Evolutionary conservation across 2,888 invertebrate species (phyloP).

Genomic region (Noctua janthina): DNA sequence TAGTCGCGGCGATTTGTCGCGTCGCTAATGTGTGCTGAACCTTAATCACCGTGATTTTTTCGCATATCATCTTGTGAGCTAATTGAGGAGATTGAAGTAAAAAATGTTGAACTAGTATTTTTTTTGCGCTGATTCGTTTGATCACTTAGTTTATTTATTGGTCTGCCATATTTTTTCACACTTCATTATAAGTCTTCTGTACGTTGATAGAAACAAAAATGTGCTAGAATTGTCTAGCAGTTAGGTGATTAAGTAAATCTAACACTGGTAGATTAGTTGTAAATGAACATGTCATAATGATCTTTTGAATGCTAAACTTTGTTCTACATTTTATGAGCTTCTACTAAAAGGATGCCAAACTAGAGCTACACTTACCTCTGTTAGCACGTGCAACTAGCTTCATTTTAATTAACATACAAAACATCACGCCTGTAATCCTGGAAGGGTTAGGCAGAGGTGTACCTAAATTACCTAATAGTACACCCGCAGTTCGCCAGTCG

Average conservation of each 20-base stretch:
- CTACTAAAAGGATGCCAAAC: background rate
- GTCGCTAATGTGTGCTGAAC: constrained; percentile 64
- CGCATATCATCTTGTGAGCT: constrained; percentile 55
- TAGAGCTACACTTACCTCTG: background rate
- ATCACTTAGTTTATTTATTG: constrained; percentile 13
- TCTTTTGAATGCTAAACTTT: background rate
- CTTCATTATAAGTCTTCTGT: background rate
- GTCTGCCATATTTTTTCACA: background rate
- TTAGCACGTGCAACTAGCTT: background rate
- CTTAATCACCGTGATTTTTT: constrained; percentile 67
- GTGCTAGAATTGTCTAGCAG: background rate
- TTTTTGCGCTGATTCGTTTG: constrained; percentile 9
- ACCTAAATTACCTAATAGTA: too few relatives aligned
- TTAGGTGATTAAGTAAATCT: background rate
- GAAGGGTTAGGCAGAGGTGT: too few relatives aligned
- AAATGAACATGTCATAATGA: background rate
- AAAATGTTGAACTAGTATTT: constrained; percentile 9
- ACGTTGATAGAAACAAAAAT: background rate
- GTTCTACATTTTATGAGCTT: background rate
- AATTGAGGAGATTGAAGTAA: constrained; percentile 29
- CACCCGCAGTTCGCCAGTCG: too few relatives aligned
- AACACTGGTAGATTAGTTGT: too few relatives aligned
- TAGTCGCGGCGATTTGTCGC: constrained; percentile 77
- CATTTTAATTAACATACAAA: background rate
- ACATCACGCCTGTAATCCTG: too few relatives aligned